Conservation (phyloP, 2,888 invertebrate genomes). For the Drepanosiphum platanoidis region DNA sequence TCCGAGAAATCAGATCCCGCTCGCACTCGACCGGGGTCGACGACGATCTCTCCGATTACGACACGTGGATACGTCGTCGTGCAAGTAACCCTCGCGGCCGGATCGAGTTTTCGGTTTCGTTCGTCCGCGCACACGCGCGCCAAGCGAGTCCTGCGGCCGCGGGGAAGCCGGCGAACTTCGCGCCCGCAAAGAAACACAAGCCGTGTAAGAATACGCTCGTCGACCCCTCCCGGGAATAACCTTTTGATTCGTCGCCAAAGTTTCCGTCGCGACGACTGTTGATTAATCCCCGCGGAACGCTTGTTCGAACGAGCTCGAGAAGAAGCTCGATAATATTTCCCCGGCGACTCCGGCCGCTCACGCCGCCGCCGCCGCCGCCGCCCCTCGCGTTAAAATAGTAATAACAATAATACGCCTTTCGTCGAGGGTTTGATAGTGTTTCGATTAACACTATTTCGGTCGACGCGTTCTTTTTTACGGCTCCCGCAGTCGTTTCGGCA, state of each 20-base stretch:
- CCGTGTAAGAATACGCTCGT: constrained; percentile 46
- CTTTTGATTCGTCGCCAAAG: constrained; percentile 59
- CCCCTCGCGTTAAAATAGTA: too few species aligned
- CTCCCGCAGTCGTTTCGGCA: too few species aligned
- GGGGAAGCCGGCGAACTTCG: constrained; percentile 37
- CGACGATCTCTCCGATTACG: constrained; percentile 37
- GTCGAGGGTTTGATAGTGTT: too few species aligned
- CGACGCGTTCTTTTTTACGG: too few species aligned
- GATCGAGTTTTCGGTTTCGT: constrained; percentile 63
- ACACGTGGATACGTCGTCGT: not conserved
- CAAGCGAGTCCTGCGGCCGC: constrained; percentile 16
- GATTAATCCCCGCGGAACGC: constrained; percentile 44
- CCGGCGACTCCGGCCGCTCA: not conserved
- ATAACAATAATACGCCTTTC: too few species aligned
- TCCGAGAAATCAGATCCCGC: not conserved
- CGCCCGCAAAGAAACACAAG: constrained; percentile 28
- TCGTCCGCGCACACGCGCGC: too few species aligned
- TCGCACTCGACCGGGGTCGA: too few species aligned
- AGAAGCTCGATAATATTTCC: constrained; percentile 47
- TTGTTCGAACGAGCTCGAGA: constrained; percentile 18
- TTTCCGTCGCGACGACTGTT: constrained; percentile 44
- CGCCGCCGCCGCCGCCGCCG: not conserved
- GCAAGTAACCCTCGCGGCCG: not conserved
- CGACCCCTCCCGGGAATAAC: constrained; percentile 46
- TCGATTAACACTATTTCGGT: too few species aligned